phyloP scores from a whole-genome alignment of 2,888 invertebrate species.

The Hyposoter didymator region DNA sequence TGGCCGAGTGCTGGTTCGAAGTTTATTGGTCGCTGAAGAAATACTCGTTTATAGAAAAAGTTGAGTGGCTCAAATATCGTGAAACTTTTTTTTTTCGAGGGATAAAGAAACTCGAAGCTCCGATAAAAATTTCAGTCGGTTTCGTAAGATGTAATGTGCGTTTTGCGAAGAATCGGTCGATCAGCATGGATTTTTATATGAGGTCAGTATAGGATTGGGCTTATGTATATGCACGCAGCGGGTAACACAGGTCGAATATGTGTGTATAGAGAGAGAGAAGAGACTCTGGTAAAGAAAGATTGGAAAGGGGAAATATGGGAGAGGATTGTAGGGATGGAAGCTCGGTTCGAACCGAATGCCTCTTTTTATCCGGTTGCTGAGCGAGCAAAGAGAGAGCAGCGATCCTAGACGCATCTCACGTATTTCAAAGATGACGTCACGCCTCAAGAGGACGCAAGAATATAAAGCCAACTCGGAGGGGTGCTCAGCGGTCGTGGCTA shows the following conservation, averaged over 20 bases:
- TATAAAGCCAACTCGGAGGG: conserved; percentile 78
- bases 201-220: not conserved
- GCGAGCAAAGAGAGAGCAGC: conserved; percentile 44
- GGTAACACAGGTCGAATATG: not conserved
- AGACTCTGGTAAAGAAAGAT: too few species aligned
- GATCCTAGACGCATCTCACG: conserved; percentile 79
- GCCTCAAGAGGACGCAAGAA: conserved; percentile 81
- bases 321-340: conserved; percentile 10
- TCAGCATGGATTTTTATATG: not conserved
- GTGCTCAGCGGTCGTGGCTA: conserved; percentile 52
- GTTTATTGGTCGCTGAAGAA: too few species aligned
- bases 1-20: too few species aligned
- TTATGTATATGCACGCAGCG: not conserved
- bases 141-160: not conserved
- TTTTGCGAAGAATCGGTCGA: conserved; percentile 17
- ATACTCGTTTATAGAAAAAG: not conserved
- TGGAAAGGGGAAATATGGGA: conserved; percentile 9
- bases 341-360: conserved; percentile 38
- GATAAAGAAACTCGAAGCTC: not conserved
- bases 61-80: not conserved
- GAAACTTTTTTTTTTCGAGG: not conserved
- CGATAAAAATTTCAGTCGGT: not conserved
- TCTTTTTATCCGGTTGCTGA: conserved; percentile 56
- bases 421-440: conserved; percentile 84
- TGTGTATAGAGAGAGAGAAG: conserved; percentile 15